Conservation (phyloP, 2,797 vertebrate genomes). For the Pseudocheirus occidentalis region DNA sequence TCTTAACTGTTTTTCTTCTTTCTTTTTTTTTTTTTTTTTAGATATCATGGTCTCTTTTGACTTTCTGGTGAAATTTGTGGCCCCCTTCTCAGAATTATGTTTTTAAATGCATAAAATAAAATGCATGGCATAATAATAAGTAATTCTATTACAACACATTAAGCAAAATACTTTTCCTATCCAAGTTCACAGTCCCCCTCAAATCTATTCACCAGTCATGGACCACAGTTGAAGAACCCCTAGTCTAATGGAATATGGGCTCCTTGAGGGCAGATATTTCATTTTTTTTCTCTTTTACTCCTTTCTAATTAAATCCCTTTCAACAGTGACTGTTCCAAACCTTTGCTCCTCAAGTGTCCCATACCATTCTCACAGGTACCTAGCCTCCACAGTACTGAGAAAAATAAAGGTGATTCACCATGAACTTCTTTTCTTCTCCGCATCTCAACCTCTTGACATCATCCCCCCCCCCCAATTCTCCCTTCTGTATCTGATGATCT, state of each 20-base stretch:
- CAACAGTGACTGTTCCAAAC: not conserved
- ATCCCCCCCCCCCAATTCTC: not conserved
- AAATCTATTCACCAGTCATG: no score
- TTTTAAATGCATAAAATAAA: no score
- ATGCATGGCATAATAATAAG: not conserved
- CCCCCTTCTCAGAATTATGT: no score
- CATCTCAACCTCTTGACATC: not conserved
- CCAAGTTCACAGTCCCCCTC: no score
- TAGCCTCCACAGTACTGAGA: not conserved
- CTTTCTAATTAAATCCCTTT: no score
- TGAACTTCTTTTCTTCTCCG: not conserved
- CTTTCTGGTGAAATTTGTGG: no score
- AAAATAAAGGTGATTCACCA: not conserved
- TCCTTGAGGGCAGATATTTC: not conserved
- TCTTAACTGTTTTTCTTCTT: no score
- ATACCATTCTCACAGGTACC: not conserved
- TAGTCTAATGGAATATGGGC: no score
- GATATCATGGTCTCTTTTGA: no score
- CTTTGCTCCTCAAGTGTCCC: not conserved
- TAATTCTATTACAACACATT: not conserved
- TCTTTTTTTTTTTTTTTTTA: no score
- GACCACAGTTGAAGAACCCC: no score
- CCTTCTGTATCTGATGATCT: not conserved
- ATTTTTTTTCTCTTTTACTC: not conserved
- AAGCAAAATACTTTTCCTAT: not conserved